phyloP scores from a whole-genome alignment of 2,888 invertebrate genomes.

The Anoncus sp. region DNA sequence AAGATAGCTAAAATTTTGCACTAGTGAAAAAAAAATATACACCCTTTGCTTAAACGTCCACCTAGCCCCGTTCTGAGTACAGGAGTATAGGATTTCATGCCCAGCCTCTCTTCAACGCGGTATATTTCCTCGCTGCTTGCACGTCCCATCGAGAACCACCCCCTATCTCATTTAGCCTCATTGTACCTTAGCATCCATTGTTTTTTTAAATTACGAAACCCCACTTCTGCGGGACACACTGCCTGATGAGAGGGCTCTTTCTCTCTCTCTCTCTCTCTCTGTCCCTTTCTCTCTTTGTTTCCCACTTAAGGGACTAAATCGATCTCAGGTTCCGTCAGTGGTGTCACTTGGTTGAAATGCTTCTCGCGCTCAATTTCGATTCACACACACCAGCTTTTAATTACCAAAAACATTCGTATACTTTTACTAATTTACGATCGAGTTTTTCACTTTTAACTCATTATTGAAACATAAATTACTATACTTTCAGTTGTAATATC shows the following conservation, averaged over 20 bases:
- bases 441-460: slow-evolving; percentile 24
- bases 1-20: slow-evolving; percentile 75
- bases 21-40: slow-evolving; percentile 67
- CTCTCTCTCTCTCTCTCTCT: slow-evolving; percentile 30
- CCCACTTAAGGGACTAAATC: slow-evolving; percentile 72
- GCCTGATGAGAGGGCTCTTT: slow-evolving; percentile 49
- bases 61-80: slow-evolving; percentile 73
- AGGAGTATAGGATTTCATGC: slow-evolving; percentile 79
- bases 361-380: slow-evolving; percentile 75
- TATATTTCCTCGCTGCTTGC: slow-evolving; percentile 68
- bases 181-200: slow-evolving; percentile 81
- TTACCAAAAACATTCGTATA: slow-evolving; percentile 7
- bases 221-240: slow-evolving; percentile 75
- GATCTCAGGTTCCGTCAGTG: slow-evolving; percentile 79
- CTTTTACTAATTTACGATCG: slow-evolving; percentile 16
- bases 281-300: neutral
- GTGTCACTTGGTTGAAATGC: slow-evolving; percentile 79
- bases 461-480: slow-evolving; percentile 21
- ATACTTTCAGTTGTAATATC: neutral
- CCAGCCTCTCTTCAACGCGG: slow-evolving; percentile 66
- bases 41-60: slow-evolving; percentile 71
- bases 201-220: slow-evolving; percentile 82
- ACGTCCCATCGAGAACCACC: slow-evolving; percentile 75
- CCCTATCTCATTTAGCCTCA: slow-evolving; percentile 83
- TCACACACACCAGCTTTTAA: slow-evolving; percentile 46